Percentiles rank a stretch among this genome's conserved stretches.
phyloP scores from a whole-genome alignment of 2,797 vertebrate genomes.

The Microhierax caerulescens region DNA sequence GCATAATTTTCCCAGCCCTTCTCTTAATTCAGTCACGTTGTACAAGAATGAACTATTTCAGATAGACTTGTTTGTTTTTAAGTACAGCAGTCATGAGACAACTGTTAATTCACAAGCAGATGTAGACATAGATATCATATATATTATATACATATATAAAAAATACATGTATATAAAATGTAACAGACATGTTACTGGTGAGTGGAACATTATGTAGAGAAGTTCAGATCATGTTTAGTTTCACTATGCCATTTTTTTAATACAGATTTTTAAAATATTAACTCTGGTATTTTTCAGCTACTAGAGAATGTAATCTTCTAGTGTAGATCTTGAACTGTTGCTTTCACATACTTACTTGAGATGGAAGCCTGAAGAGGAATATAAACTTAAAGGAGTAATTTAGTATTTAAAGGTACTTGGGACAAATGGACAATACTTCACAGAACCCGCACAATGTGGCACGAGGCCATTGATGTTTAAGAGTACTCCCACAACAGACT shows the following conservation, averaged over 20 bases:
- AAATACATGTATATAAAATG: too few species aligned
- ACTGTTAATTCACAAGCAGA: background rate
- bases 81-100: background rate
- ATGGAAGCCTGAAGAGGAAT: background rate
- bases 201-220: background rate
- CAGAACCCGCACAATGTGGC: background rate
- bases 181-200: background rate
- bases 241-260: background rate
- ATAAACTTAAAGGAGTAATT: background rate
- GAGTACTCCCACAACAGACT: background rate
- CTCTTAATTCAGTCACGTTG: background rate
- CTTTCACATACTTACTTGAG: background rate
- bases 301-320: background rate
- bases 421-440: background rate
- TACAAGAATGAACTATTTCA: background rate
- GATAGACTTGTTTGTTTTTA: background rate
- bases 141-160: too few species aligned
- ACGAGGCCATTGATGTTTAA: accelerated
- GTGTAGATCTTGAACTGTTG: background rate
- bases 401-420: background rate
- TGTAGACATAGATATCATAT: background rate
- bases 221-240: background rate
- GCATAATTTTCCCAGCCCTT: background rate
- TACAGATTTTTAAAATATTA: background rate
- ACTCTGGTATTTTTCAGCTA: background rate